Base-by-base conservation (phyloP, 2,888 invertebrate genomes). In the Drosophila diplacantha region DNA sequence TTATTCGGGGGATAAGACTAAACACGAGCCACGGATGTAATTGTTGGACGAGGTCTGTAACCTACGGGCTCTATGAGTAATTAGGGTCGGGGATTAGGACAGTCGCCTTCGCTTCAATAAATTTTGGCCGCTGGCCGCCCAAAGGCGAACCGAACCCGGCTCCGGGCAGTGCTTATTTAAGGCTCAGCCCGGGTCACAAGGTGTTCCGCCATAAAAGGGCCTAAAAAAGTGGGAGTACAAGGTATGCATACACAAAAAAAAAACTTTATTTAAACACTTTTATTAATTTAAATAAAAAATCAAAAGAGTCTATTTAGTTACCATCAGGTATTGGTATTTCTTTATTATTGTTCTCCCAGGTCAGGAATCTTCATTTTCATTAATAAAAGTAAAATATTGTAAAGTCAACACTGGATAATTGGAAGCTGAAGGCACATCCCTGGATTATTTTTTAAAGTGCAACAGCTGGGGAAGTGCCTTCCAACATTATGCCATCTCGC, bases 81-180 rank as follows among this genome's bases (percentile, higher is more conserved):
- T 78, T 81, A 78, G 74, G 78, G 78, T 78, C 79, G 65, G 71
- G 79, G 75, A 75, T 78, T 78, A 74, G 81, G 68, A 59, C 66
- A 66, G 79, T 68, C 52, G 72, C 74, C 75, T 75, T 55, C 64
- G 73, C 71, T 72, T 70, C 66, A 78, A 77, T 77, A 81, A 77
- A 81, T 81, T 77, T 65, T 44, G 68, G 60, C 35, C 34, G 60
- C 26, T 57, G 44, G 71, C 76, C 63, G 57, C 31, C 56, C 64
- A 62, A 75, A 63, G 74, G 70, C 60, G 37, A 57, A 47, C 59
- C 44, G 57, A 57, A 56, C 37, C 63, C 55, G 38, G 50, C 67
- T 60, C 31, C 34, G 44, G 50, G 38, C 46, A 35, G 26, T 37
- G 58, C 29, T 44, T 47, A 43, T 61, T 60, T 69, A 72, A 74